Conservation (phyloP, 2,797 vertebrate species). For the Tragelaphus eurycerus region DNA sequence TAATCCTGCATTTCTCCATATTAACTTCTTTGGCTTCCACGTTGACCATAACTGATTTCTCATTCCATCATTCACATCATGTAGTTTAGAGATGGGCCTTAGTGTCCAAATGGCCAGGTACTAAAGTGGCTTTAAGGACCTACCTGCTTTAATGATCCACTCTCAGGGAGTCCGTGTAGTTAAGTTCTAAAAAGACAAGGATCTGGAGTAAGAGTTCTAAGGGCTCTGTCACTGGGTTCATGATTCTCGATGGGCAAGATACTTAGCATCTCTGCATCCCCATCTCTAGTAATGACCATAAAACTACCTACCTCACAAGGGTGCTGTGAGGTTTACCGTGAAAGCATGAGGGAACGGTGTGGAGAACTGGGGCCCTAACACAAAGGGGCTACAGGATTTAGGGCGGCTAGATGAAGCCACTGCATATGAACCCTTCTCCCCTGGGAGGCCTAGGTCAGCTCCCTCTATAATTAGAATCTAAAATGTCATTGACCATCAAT, state of each 20-base stretch:
- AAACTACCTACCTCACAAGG: slow-evolving; percentile 75
- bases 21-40: not conserved
- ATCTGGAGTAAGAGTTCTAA: slow-evolving; percentile 45
- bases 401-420: not conserved
- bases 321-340: slow-evolving; percentile 69
- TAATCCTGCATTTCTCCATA: not conserved
- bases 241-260: slow-evolving; percentile 37
- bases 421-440: not conserved
- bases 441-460: not conserved
- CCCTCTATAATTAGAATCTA: not conserved
- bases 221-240: slow-evolving; percentile 40
- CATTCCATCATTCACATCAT: slow-evolving; percentile 10
- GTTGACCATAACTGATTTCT: not conserved
- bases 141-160: slow-evolving; percentile 60
- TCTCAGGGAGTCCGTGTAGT: slow-evolving; percentile 76
- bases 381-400: slow-evolving; percentile 45
- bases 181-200: slow-evolving; percentile 40
- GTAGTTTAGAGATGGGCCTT: slow-evolving; percentile 36
- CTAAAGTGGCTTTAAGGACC: slow-evolving; percentile 36
- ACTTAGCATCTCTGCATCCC: slow-evolving; percentile 58
- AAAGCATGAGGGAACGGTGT: not conserved
- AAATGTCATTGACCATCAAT: not conserved
- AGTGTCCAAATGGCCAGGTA: slow-evolving; percentile 11
- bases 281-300: slow-evolving; percentile 47
- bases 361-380: not conserved